phyloP scores from a whole-genome alignment of 2,888 invertebrate species.

The Chaetogeoica ovagalla region DNA sequence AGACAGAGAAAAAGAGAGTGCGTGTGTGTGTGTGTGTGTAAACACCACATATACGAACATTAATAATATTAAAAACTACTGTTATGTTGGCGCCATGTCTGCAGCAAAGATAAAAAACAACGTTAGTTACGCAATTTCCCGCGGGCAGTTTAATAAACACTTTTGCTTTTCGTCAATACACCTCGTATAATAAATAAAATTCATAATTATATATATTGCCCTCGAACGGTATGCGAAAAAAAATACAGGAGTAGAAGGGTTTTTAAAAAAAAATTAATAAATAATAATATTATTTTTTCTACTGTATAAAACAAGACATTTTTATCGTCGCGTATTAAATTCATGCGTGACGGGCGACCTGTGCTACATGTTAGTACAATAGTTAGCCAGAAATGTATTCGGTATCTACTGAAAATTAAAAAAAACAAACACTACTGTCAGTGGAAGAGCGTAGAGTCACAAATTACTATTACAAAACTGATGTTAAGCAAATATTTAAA shows the following conservation, averaged over 20 bases:
- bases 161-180: conserved; percentile 27
- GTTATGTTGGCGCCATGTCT: conserved; percentile 44
- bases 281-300: background rate
- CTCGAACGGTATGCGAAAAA: background rate
- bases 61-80: conserved; percentile 10
- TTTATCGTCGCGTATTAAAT: no score
- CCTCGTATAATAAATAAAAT: background rate
- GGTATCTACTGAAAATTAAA: no score
- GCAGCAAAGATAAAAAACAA: conserved; percentile 23
- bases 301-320: no score
- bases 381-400: no score
- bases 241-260: background rate
- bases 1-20: background rate
- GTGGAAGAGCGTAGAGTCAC: no score
- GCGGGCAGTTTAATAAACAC: conserved; percentile 26
- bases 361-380: no score
- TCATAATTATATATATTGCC: background rate
- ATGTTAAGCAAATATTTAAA: no score
- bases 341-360: no score
- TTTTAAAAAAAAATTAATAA: background rate
- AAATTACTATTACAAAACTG: no score
- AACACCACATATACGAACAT: background rate
- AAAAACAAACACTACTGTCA: no score
- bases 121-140: conserved; percentile 27
- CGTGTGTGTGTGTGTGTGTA: no score